Percentiles rank a stretch among this genome's conserved stretches.
phyloP scores from a whole-genome alignment of 2,113 vertebrate genomes.

The Oenanthe melanoleuca region DNA sequence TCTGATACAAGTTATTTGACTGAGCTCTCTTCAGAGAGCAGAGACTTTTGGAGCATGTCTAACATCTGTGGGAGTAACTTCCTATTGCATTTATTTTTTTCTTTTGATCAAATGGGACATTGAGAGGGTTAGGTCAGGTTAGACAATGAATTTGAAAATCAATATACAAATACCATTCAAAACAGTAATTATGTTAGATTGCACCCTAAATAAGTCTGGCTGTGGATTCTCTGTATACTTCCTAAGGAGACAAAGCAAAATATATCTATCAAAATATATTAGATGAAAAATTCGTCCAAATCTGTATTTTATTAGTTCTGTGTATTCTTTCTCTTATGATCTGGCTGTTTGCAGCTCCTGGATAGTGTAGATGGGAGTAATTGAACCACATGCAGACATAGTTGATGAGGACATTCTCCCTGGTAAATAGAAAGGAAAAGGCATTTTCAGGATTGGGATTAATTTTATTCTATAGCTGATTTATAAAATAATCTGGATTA shows the following conservation, averaged over 20 bases:
- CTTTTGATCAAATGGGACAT: neutral
- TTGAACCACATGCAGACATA: neutral
- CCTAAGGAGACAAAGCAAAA: neutral
- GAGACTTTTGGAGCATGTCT: neutral
- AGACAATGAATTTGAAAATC: neutral
- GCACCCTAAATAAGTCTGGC: neutral
- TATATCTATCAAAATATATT: neutral
- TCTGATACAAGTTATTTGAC: neutral
- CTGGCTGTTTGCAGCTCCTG: neutral
- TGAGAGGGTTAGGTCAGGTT: neutral
- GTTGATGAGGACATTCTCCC: rapidly evolving
- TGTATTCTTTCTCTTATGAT: neutral
- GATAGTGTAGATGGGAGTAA: neutral
- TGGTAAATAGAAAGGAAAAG: neutral
- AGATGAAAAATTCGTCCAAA: neutral
- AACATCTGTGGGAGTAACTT: neutral
- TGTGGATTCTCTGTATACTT: neutral
- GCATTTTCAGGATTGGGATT: neutral
- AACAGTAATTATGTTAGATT: neutral
- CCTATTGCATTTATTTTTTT: neutral
- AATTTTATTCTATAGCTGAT: neutral
- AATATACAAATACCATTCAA: neutral
- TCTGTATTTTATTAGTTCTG: neutral
- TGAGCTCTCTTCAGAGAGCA: neutral
- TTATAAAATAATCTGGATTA: neutral